phyloP scores from a whole-genome alignment of 1,140 invertebrate genomes.

The Diuraphis noxia region DNA sequence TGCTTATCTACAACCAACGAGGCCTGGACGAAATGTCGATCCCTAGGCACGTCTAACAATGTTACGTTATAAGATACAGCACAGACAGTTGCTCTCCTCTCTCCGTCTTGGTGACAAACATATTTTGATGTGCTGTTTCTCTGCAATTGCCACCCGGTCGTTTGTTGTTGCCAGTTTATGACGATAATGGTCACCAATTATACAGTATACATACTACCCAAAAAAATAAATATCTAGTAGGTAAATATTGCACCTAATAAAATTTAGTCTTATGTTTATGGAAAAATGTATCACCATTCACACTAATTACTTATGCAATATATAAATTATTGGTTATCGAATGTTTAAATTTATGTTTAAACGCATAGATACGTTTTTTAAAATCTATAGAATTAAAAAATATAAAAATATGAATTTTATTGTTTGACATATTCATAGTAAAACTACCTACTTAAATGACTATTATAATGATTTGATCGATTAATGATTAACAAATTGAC shows the following conservation, averaged over 20 bases:
- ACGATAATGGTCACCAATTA: background rate
- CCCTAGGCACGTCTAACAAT: conserved; percentile 45
- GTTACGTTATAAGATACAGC: conserved; percentile 17
- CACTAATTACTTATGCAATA: background rate
- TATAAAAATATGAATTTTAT: too few relatives aligned
- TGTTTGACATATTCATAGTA: too few relatives aligned
- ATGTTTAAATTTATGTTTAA: background rate
- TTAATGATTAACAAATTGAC: background rate
- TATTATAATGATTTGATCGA: background rate
- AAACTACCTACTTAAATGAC: background rate
- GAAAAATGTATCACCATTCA: background rate
- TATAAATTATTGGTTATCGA: background rate
- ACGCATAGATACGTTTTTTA: background rate
- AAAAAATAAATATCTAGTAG: background rate
- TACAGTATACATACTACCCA: background rate
- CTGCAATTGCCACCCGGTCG: background rate
- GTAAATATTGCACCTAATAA: background rate
- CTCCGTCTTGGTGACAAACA: background rate
- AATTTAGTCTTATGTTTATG: background rate
- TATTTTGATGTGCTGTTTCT: conserved; percentile 9
- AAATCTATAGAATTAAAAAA: too few relatives aligned
- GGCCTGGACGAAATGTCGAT: conserved; percentile 46
- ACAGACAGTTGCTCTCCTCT: background rate
- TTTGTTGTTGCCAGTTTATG: conserved; percentile 11
- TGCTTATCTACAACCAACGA: conserved; percentile 41